A percentile compares a stretch with the other conserved stretches of the same genome.
These are phyloP conservation scores for Coreoperca whiteheadi DNA, from an alignment of 2,113 vertebrate species.

Conservation along the genomic window DNA sequence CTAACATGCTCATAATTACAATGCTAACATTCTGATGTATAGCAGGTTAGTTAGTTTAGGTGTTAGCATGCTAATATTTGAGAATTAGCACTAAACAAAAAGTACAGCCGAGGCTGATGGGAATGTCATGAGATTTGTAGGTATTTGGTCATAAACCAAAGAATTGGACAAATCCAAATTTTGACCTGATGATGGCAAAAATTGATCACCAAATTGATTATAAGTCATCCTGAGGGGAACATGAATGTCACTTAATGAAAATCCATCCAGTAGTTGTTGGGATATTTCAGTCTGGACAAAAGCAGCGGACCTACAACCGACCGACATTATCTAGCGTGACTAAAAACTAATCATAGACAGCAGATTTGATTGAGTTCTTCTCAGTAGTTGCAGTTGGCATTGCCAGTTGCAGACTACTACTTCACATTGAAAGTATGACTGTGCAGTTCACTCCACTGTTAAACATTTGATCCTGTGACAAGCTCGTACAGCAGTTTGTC, in stretches of 20 bases:
- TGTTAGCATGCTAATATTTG: not conserved
- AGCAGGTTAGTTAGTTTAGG: not conserved
- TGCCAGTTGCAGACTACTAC: not conserved
- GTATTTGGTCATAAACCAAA: conserved; percentile 1
- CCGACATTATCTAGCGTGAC: not conserved
- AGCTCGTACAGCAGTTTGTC: not conserved
- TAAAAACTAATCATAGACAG: not conserved
- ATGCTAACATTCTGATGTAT: not conserved
- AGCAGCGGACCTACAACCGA: not conserved
- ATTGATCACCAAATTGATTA: not conserved
- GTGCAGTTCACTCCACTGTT: not conserved
- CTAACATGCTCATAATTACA: too few relatives aligned
- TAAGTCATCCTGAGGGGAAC: not conserved
- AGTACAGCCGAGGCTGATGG: not conserved
- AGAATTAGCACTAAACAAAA: not conserved
- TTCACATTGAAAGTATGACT: not conserved
- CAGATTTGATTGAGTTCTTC: not conserved
- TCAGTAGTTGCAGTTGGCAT: not conserved
- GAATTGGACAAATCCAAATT: not conserved
- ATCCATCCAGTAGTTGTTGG: not conserved
- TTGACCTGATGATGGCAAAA: not conserved
- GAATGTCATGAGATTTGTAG: not conserved
- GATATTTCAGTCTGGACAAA: not conserved
- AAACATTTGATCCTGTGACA: not conserved
- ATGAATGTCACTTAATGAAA: not conserved